Evolutionary conservation across 2,888 invertebrate genomes (phyloP), one percentile per base, ranked within the genome.

Genomic region (Argyresthia albistria): DNA sequence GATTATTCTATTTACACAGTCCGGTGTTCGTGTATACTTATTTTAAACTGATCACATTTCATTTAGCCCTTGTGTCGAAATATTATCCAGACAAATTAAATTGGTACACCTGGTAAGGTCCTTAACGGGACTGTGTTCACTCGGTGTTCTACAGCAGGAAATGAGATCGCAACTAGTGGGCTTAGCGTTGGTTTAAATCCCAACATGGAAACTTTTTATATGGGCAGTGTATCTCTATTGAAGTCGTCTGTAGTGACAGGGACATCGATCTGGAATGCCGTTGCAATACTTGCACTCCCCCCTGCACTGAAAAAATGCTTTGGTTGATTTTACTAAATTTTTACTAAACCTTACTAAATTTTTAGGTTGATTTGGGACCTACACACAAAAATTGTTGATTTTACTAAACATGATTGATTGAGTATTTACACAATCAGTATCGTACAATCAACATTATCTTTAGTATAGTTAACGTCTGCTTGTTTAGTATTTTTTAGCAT

Each of bases 1-100:
- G 71, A 72, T 70, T 67, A 67, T 58, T 60, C 57, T 59, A 58
- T 52, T 42, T 47, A 47, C 52, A 47, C 52, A 10, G n/a, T 35
- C 52, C 35, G 35, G n/a, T 42, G 46, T 37, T 37, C 48, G n/a
- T 36, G n/a, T 48, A 14, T 10, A 9, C 12, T 15, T 37, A 36
- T 12, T 48, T 48, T 37, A 12, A 48, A 48, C 37, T 48, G 15
- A 48, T 37, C 48, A 48, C 25, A 25, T 25, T 25, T 25, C 25
- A 25, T 25, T 25, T 25, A 25, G 25, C 37, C 48, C 14, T 48
- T 48, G 48, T 48, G 15, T 8, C 10, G 10, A 35, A 46, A 7
- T 25, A 46, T 46, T 46, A 46, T 25, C 25, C 16, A 25, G 39
- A 39, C n/a, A 48, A 48, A 48, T 16, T 36, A 35, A 25, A 14